Evolutionary conservation across 1,140 invertebrate genomes (phyloP).

Genomic region (Microplitis mediator): DNA sequence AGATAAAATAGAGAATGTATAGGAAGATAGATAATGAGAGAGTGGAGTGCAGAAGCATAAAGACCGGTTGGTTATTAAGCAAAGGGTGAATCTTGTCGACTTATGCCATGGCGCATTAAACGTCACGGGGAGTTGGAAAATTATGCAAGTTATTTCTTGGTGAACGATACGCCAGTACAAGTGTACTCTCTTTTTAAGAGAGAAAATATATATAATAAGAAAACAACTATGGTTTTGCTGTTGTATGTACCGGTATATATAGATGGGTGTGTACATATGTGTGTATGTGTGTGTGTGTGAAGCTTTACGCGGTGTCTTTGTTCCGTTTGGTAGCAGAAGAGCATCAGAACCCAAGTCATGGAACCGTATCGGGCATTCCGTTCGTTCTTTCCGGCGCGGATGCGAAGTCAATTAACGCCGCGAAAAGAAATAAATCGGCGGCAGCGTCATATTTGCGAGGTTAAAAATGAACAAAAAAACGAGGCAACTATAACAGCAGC

Average conservation of each 20-base stretch:
- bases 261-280: too few species aligned
- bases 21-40: not conserved
- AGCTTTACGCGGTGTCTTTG: constrained; percentile 21
- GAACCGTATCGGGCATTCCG: constrained; percentile 31
- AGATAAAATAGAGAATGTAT: not conserved
- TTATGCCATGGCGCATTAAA: constrained; percentile 37
- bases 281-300: not conserved
- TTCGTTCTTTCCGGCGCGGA: constrained; percentile 29
- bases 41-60: constrained; percentile 2
- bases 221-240: not conserved
- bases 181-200: too few species aligned
- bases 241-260: not conserved
- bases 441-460: constrained; percentile 20
- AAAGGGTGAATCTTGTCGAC: constrained; percentile 1
- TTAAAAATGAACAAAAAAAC: not conserved
- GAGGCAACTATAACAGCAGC: not conserved
- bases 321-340: constrained; percentile 19
- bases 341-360: constrained; percentile 6
- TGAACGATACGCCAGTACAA: not conserved
- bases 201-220: not conserved
- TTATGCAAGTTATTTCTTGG: constrained; percentile 39
- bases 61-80: constrained; percentile 7
- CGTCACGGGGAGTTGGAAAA: constrained; percentile 46
- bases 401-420: constrained; percentile 31
- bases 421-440: constrained; percentile 26